Conservation (phyloP, 2,113 vertebrate species). For the Cyprinodon variegatus region DNA sequence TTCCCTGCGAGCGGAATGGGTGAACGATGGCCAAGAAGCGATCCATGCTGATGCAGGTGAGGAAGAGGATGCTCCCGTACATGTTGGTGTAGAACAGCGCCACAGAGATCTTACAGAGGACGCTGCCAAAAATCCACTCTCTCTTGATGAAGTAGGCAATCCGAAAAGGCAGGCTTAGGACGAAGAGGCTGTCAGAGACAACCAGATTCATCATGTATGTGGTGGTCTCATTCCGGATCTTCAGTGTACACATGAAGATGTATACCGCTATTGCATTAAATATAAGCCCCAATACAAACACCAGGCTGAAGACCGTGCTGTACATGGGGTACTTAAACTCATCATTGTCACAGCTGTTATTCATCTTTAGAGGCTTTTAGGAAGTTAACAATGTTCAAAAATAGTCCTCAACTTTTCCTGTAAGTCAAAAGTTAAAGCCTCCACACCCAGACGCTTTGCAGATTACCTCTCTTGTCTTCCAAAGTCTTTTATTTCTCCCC, state of each 20-base stretch:
- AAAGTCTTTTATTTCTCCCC: constrained; percentile 6
- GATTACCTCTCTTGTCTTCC: constrained; percentile 39
- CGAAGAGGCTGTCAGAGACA: constrained; percentile 93
- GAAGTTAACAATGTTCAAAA: not conserved
- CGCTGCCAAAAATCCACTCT: constrained; percentile 90
- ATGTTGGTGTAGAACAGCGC: constrained; percentile 96
- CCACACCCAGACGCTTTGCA: not conserved
- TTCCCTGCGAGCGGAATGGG: constrained; percentile 87
- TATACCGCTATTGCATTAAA: constrained; percentile 91
- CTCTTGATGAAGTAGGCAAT: constrained; percentile 89
- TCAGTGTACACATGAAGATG: constrained; percentile 89
- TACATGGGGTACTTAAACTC: constrained; percentile 94
- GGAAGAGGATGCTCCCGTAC: constrained; percentile 97
- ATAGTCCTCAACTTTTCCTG: not conserved
- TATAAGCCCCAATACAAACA: constrained; percentile 91
- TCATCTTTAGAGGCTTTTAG: constrained; percentile 60
- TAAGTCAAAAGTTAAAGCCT: not conserved
- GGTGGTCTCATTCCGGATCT: constrained; percentile 93
- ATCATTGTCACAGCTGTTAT: constrained; percentile 82
- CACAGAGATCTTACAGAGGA: constrained; percentile 92
- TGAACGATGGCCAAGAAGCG: constrained; percentile 95
- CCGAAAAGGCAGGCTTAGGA: constrained; percentile 94
- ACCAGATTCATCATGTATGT: constrained; percentile 98
- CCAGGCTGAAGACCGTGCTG: constrained; percentile 88
- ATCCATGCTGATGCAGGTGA: constrained; percentile 96